Base-by-base conservation (phyloP, 1,140 invertebrate genomes). In the Bathynomus jamesi region DNA sequence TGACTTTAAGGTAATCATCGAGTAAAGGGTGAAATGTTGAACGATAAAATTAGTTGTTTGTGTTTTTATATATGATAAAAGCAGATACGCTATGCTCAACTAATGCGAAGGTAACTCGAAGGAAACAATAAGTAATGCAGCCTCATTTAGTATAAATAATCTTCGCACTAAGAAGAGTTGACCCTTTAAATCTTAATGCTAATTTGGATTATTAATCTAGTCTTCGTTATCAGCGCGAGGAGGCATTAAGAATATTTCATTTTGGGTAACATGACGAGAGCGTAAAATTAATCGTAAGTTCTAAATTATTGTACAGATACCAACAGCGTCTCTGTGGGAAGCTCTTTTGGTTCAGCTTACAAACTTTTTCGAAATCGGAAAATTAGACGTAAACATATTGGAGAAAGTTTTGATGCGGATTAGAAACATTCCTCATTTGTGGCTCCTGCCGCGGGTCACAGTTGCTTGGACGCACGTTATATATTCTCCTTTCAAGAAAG, bases 1-100 rank as follows among this genome's bases (percentile, higher is more conserved):
- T 65, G 69, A 72, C 60, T 77, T 70, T 28, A 72, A 77, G 72
- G 76, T 77, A 29, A 30, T 32, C n/a, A n/a, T n/a, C n/a, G n/a
- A n/a, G 2, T 10, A 27, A 4, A 53, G 0, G 13, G n/a, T 67
- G 25, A 21, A n/a, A 21, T 32, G 24, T 0, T 25, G 62, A 24
- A 24, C 11, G 27, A 27, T 2, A 27, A 27, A 24, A 2, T 11
- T 10, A 10, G 11, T 17, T 11, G 31, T 29, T 24, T 63, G 62
- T 63, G 11, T 63, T 63, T 63, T 63, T 63, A 11, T 63, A 10
- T 63, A 11, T 11, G 10, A 63, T 63, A 11, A 21, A 21, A 24
- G 62, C 24, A 21, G 10, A 63, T 11, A n/a, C 62, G 11, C 62
- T 63, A 10, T 24, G n/a, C 61, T 27, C 28, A 8, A 63, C 10